These are phyloP conservation scores for Sebastes diaconus DNA, from an alignment of 2,797 vertebrate species.

Conservation along the genomic window DNA sequence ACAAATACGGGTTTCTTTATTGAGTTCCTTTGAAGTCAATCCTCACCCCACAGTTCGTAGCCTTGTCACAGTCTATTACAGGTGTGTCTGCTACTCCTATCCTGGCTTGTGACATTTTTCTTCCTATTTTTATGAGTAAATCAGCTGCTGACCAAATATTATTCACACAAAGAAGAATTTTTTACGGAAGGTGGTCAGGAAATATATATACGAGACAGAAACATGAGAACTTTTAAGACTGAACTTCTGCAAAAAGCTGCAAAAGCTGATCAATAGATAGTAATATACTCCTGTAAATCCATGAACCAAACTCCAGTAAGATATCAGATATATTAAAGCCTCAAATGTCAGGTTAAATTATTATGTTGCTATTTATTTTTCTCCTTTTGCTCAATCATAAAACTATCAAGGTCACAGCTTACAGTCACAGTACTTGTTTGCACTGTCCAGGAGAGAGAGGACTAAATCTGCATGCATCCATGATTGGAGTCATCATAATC, in stretches of 20 bases:
- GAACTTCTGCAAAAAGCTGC: background rate
- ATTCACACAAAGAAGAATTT: slow-evolving; percentile 31
- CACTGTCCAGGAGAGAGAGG: background rate
- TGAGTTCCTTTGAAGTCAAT: slow-evolving; percentile 63
- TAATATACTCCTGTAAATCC: background rate
- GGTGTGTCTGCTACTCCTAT: slow-evolving; percentile 22
- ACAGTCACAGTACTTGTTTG: background rate
- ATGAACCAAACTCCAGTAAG: background rate
- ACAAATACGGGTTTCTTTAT: slow-evolving; percentile 49
- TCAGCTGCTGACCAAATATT: slow-evolving; percentile 46
- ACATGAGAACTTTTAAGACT: background rate
- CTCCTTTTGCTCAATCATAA: background rate
- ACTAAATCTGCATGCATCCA: background rate
- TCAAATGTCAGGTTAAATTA: background rate
- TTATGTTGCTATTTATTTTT: background rate
- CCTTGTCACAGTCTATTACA: slow-evolving; percentile 70
- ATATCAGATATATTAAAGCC: background rate
- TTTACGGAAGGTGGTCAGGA: background rate
- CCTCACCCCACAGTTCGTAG: slow-evolving; percentile 56
- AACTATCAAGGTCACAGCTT: background rate
- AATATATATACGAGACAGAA: background rate
- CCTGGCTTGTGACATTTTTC: slow-evolving; percentile 30
- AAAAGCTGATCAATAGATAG: background rate
- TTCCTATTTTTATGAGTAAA: slow-evolving; percentile 44
- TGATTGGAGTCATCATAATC: background rate